These are phyloP conservation scores for Drosophila eohydei DNA, from an alignment of 2,888 invertebrate genomes.

Conservation along the genomic window DNA sequence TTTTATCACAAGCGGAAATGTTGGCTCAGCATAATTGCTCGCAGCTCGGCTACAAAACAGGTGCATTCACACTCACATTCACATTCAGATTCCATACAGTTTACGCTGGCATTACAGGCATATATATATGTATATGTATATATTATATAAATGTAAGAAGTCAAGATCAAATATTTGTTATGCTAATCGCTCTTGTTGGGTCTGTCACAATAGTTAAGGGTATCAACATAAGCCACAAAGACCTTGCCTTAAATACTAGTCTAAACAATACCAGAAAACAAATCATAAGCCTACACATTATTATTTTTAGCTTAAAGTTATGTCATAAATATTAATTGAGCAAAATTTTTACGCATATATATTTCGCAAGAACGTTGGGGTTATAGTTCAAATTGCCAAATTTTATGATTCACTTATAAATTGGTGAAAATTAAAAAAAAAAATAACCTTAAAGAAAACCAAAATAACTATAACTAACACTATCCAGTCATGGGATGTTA, in stretches of 20 bases:
- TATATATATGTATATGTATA: background rate
- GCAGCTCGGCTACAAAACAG: conserved; percentile 41
- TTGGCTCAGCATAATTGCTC: conserved; percentile 40
- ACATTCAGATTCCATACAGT: conserved; percentile 13
- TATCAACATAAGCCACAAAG: conserved; percentile 11
- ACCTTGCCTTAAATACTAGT: conserved; percentile 20
- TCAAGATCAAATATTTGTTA: conserved; percentile 44
- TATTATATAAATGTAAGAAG: conserved; percentile 23
- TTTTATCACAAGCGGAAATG: conserved; percentile 70
- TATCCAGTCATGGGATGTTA: too few species aligned
- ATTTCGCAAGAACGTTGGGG: conserved; percentile 31
- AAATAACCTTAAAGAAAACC: background rate
- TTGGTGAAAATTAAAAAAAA: conserved; percentile 3
- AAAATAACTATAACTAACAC: background rate
- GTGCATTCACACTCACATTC: conserved; percentile 49
- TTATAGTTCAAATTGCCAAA: conserved; percentile 24
- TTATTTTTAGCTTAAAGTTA: conserved; percentile 13
- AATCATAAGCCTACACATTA: conserved; percentile 14
- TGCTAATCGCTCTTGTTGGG: conserved; percentile 32
- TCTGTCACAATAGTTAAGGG: conserved; percentile 29
- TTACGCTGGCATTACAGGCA: conserved; percentile 24
- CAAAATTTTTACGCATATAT: conserved; percentile 6
- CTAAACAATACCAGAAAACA: conserved; percentile 17
- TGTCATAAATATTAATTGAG: conserved; percentile 35
- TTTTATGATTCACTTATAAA: conserved; percentile 30